Evolutionary conservation across 2,797 vertebrate genomes (phyloP).

Genomic region (Gymnopithys bicolor): DNA sequence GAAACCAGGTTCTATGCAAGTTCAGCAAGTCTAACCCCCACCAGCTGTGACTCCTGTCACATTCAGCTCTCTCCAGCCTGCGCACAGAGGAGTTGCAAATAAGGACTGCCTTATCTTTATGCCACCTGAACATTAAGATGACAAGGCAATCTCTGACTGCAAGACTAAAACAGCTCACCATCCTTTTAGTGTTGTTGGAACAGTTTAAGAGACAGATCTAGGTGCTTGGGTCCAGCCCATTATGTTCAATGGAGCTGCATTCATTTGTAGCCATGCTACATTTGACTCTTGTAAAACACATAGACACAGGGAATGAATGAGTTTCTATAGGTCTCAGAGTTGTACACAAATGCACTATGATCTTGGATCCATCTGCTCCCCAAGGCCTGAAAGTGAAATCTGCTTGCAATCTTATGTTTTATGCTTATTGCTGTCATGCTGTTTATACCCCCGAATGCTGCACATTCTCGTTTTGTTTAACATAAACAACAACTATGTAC

Average conservation of each 20-base stretch:
- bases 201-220: conserved; percentile 26
- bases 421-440: conserved; percentile 70
- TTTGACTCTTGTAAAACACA: conserved; percentile 47
- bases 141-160: conserved; percentile 7
- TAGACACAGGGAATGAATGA: conserved; percentile 34
- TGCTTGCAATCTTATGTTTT: conserved; percentile 69
- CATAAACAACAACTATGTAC: conserved; percentile 73
- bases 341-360: conserved; percentile 64
- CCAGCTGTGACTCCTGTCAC: neutral
- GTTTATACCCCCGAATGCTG: conserved; percentile 68
- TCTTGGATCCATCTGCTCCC: conserved; percentile 68
- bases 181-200: conserved; percentile 4
- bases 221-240: conserved; percentile 41
- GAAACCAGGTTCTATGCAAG: neutral
- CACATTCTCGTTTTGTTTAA: conserved; percentile 73
- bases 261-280: neutral
- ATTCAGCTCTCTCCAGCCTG: neutral
- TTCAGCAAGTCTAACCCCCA: neutral
- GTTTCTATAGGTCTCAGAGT: conserved; percentile 55
- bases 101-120: conserved; percentile 26
- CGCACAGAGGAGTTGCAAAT: neutral
- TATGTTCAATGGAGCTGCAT: conserved; percentile 29
- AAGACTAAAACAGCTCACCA: neutral
- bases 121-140: conserved; percentile 44
- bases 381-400: conserved; percentile 66